Evolutionary conservation across 1,140 invertebrate species (phyloP).

Genomic region (Calliopsis andreniformis): DNA sequence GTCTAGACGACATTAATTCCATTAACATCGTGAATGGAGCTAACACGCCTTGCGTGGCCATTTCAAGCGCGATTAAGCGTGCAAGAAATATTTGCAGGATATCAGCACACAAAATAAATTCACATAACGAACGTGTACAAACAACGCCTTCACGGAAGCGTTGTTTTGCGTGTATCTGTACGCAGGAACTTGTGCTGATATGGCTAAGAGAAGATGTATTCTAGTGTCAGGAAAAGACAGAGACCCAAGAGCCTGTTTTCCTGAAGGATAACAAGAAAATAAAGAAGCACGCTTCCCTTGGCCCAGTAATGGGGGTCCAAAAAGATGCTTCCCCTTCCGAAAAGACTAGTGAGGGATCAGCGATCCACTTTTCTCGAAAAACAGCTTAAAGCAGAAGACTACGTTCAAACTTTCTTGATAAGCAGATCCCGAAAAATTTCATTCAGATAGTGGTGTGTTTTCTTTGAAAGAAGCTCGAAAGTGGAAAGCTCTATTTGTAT

Average conservation of each 20-base stretch:
- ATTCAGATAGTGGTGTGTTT: too few species aligned
- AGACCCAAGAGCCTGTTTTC: background rate
- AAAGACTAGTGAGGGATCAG: too few species aligned
- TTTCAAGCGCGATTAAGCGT: conserved; percentile 4
- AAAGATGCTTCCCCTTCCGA: background rate
- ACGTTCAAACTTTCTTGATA: too few species aligned
- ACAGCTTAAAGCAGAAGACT: too few species aligned
- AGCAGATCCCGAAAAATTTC: too few species aligned
- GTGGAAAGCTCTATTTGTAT: too few species aligned
- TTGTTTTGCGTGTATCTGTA: background rate
- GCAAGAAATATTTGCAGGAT: conserved; percentile 26
- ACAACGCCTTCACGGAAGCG: conserved; percentile 13
- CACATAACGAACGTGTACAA: background rate
- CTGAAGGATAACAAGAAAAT: background rate
- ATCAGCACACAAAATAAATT: conserved; percentile 22
- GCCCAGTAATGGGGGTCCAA: background rate
- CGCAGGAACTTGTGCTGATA: background rate
- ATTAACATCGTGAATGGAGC: conserved; percentile 16
- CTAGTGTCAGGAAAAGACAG: background rate
- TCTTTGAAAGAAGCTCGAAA: too few species aligned
- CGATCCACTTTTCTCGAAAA: too few species aligned
- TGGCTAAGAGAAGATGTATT: background rate
- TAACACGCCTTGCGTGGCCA: background rate
- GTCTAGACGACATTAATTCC: too few species aligned
- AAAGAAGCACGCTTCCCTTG: too few species aligned